These are phyloP conservation scores for Apistogramma diplotaenia DNA, from an alignment of 2,113 vertebrate genomes.

Conservation along the genomic window DNA sequence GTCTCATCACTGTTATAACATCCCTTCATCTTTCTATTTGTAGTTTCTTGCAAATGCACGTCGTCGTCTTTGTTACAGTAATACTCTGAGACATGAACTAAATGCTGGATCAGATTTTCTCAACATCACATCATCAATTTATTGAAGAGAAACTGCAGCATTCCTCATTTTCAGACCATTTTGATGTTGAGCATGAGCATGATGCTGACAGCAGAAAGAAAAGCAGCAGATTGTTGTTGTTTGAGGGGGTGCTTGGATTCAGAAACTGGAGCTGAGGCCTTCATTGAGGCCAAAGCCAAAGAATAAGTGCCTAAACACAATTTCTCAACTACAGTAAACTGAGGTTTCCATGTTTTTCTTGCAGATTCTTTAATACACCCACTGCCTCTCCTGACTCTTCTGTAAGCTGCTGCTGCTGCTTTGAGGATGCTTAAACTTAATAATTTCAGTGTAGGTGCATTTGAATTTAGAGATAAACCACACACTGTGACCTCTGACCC, in stretches of 20 bases:
- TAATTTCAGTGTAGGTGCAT: not conserved
- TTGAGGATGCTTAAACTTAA: not conserved
- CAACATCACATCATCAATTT: not conserved
- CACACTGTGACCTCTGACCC: not conserved
- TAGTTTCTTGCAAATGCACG: not conserved
- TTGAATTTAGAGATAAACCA: not conserved
- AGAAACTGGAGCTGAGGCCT: not conserved
- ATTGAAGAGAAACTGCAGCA: not conserved
- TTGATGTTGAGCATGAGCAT: not conserved
- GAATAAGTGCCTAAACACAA: not conserved
- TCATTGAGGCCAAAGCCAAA: not conserved
- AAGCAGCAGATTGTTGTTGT: not conserved
- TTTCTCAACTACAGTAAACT: not conserved
- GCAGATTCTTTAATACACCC: not conserved
- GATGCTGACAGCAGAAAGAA: not conserved
- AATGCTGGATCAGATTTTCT: not conserved
- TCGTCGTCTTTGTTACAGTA: not conserved
- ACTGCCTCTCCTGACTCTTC: not conserved
- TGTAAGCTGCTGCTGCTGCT: not conserved
- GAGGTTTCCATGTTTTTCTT: not conserved
- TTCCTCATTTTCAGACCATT: not conserved
- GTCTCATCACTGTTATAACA: not conserved
- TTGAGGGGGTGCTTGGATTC: not conserved
- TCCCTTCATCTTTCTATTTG: not conserved
- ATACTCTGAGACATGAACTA: not conserved